phyloP scores from a whole-genome alignment of 2,113 vertebrate species.

The Morone saxatilis region DNA sequence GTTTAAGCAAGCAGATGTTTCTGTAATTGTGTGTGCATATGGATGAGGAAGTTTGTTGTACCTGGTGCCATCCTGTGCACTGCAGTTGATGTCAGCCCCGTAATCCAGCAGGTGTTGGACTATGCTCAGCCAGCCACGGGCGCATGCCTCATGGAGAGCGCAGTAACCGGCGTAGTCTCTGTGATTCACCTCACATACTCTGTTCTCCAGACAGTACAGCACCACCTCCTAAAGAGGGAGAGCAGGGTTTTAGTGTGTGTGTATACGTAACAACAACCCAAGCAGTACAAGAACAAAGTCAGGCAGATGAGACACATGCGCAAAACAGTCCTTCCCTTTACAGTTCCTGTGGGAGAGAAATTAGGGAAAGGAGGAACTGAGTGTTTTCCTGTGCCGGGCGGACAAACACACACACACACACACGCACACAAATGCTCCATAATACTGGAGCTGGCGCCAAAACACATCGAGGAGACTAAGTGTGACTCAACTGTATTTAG shows the following conservation, averaged over 20 bases:
- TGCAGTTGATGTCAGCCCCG: slow-evolving; percentile 97
- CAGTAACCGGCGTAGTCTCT: slow-evolving; percentile 97
- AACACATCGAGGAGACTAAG: slow-evolving; percentile 64
- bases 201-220: slow-evolving; percentile 95
- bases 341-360: slow-evolving; percentile 64
- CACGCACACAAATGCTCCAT: slow-evolving; percentile 63
- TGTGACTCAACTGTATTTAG: slow-evolving; percentile 75
- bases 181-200: slow-evolving; percentile 96
- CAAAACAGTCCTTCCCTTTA: slow-evolving; percentile 58
- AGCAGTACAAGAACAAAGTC: slow-evolving; percentile 32
- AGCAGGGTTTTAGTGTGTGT: neutral
- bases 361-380: slow-evolving; percentile 69
- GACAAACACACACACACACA: slow-evolving; percentile 48
- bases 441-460: slow-evolving; percentile 70
- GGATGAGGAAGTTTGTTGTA: slow-evolving; percentile 52
- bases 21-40: neutral
- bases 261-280: neutral
- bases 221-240: slow-evolving; percentile 90
- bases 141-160: slow-evolving; percentile 95
- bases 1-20: neutral
- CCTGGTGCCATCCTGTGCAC: slow-evolving; percentile 97
- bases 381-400: slow-evolving; percentile 56
- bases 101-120: slow-evolving; percentile 95
- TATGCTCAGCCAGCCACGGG: slow-evolving; percentile 93
- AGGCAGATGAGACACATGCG: slow-evolving; percentile 49